Conservation (phyloP, 2,888 invertebrate genomes). For the Argyresthia goedartella region DNA sequence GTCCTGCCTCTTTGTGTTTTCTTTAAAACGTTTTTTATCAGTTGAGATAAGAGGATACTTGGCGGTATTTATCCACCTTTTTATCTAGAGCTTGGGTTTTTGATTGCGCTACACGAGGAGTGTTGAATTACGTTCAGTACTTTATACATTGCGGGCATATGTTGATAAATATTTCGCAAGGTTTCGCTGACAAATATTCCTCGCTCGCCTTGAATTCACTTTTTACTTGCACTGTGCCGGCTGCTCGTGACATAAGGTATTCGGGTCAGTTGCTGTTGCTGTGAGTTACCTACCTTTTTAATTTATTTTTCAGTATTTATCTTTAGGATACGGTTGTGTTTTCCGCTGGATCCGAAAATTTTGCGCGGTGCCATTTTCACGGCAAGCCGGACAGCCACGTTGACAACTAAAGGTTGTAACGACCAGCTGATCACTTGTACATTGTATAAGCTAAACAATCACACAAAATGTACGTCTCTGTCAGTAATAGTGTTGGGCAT, state of each 20-base stretch:
- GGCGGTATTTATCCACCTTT: constrained; percentile 2
- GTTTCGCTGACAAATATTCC: constrained; percentile 3
- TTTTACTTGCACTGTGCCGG: constrained; percentile 1
- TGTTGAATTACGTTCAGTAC: constrained; percentile 3
- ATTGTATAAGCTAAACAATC: too few species aligned
- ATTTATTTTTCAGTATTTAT: not conserved
- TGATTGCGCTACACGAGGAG: constrained; percentile 3
- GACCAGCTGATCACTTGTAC: too few species aligned
- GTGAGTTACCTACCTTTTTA: not conserved
- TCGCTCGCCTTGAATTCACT: constrained; percentile 5
- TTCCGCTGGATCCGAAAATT: too few species aligned
- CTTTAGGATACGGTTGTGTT: too few species aligned
- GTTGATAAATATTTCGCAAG: constrained; percentile 5
- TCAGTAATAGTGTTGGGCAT: too few species aligned
- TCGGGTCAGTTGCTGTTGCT: constrained; percentile 11
- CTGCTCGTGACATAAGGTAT: constrained; percentile 8
- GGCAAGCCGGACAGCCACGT: too few species aligned
- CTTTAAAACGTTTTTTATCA: not conserved
- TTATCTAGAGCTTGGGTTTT: constrained; percentile 11
- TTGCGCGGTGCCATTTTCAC: too few species aligned
- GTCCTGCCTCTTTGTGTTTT: too few species aligned
- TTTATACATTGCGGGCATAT: not conserved
- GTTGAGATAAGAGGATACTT: not conserved
- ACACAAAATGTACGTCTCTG: too few species aligned
- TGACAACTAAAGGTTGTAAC: too few species aligned